Evolutionary conservation across 2,888 invertebrate species (phyloP).

Genomic region (Azorinus chamasolen): DNA sequence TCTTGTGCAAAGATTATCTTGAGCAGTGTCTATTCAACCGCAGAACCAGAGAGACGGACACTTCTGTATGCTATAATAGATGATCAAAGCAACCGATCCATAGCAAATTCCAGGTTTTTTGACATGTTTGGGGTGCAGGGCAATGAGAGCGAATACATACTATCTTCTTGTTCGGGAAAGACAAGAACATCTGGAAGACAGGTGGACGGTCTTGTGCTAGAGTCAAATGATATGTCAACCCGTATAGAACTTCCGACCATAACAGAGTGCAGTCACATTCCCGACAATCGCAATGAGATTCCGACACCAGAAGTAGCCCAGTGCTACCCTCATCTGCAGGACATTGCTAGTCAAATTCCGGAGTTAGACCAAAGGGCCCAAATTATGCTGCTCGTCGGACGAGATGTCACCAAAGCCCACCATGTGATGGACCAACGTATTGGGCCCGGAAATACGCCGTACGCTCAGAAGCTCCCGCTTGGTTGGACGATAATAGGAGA

Average conservation of each 20-base stretch:
- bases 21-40: constrained; percentile 39
- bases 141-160: constrained; percentile 12
- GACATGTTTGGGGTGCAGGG: constrained; percentile 22
- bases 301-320: constrained; percentile 46
- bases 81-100: constrained; percentile 60
- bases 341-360: constrained; percentile 32
- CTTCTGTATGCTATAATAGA: constrained; percentile 52
- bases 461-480: constrained; percentile 6
- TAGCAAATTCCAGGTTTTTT: constrained; percentile 50
- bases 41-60: constrained; percentile 17
- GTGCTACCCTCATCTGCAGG: constrained; percentile 38
- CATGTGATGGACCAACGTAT: constrained; percentile 25
- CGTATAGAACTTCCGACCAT: constrained; percentile 29
- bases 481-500: constrained; percentile 26
- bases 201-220: constrained; percentile 30
- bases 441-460: not conserved
- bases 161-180: constrained; percentile 54
- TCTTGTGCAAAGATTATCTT: constrained; percentile 60
- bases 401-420: constrained; percentile 22
- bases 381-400: constrained; percentile 11
- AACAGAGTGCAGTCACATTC: constrained; percentile 55
- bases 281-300: constrained; percentile 44
- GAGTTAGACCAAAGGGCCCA: constrained; percentile 7
- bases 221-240: constrained; percentile 29
- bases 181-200: constrained; percentile 22